Conservation (phyloP, 2,888 invertebrate genomes). For the Bombyx huttoni region DNA sequence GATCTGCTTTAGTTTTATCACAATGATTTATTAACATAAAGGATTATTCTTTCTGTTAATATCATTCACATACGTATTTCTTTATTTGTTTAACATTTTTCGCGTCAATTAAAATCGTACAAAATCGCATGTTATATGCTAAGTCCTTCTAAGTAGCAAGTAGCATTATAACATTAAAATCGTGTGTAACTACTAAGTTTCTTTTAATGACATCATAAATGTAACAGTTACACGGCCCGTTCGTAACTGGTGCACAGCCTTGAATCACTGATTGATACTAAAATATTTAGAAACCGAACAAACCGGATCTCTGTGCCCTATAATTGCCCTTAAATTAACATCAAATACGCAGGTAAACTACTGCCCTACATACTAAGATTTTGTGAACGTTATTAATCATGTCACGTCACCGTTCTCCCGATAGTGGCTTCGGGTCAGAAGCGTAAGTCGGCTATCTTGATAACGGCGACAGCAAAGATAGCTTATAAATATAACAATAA, state of each 20-base stretch:
- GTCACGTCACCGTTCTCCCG: constrained; percentile 24
- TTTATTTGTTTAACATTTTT: too few species aligned
- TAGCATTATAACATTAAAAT: too few species aligned
- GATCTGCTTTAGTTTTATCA: too few species aligned
- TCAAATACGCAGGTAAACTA: constrained; percentile 33
- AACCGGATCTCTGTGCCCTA: constrained; percentile 57
- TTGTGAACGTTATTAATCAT: constrained; percentile 29
- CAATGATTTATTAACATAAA: neutral
- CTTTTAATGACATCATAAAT: too few species aligned
- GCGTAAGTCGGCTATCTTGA: constrained; percentile 28
- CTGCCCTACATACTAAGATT: constrained; percentile 35
- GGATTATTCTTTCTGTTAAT: too few species aligned
- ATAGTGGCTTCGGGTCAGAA: constrained; percentile 39
- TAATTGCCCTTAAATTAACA: constrained; percentile 47
- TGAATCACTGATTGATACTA: constrained; percentile 44
- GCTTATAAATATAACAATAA: constrained; percentile 2
- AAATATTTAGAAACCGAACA: constrained; percentile 40
- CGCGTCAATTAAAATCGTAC: too few species aligned
- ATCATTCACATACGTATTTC: too few species aligned
- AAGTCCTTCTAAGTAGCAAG: too few species aligned
- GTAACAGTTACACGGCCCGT: neutral
- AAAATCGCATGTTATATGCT: too few species aligned
- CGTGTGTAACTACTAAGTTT: too few species aligned
- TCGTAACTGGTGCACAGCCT: constrained; percentile 32
- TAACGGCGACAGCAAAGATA: constrained; percentile 3